Base-by-base conservation (phyloP, 2,888 invertebrate genomes). In the Microdon myrmicae region DNA sequence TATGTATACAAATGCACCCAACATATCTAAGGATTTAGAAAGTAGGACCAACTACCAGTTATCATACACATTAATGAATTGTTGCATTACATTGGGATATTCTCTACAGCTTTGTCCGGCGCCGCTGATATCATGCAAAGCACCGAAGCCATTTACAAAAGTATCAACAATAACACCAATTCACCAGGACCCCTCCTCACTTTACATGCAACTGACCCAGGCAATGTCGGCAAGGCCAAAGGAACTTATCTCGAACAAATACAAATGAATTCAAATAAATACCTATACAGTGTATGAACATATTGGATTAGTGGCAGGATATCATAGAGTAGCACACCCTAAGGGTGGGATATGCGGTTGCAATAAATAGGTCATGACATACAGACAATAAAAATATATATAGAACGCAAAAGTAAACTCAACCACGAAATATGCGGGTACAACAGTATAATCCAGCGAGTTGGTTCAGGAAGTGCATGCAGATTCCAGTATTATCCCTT, bases 21-120 rank as follows among this genome's bases (percentile, higher is more conserved):
- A 26, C n/a, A 8, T 19, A 19, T 16, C 16, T 31, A n/a, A 8
- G 6, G 14, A 29, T 16, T 28, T 22, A n/a, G 7, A 34, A 56
- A 45, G 44, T 37, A 31, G 49, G 39, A 45, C 56, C 9, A 61
- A 51, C 19, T 51, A n/a, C n/a, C n/a, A 37, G 61, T 56, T 49
- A 64, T 56, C 49, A 64, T 64, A 44, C 41, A 64, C 61, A 64
- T 45, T 49, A 61, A 56, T 49, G 61, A 51, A 56, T 51, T 56
- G 55, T 55, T 61, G 49, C 44, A 41, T 10, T 60, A 41, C 45
- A 56, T 34, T 56, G 14, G 34, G 32, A 25, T 12, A 6, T 22
- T 14, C 43, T 22, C 16, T 39, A 13, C 17, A 47, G 37, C 32
- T 32, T 34, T 9, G 35, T 20, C 22, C 20, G 13, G 8, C 8